These are phyloP conservation scores for Halesus radiatus DNA, from an alignment of 1,140 invertebrate species.

Conservation along the genomic window DNA sequence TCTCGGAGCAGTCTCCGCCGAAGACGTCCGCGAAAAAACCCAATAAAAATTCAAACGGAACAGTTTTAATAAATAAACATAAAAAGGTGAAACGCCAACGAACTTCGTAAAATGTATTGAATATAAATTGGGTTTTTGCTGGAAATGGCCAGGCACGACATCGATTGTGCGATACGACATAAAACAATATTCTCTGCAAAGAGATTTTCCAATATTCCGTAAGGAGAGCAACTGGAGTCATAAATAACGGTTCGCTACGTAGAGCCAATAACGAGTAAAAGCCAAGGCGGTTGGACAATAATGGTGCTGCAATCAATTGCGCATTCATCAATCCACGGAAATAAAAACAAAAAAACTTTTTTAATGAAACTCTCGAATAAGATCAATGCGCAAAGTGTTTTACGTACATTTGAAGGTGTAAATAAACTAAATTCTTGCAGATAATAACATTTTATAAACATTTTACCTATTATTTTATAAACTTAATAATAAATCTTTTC, in stretches of 20 bases:
- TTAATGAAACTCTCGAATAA: too few relatives aligned
- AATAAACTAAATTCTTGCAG: too few relatives aligned
- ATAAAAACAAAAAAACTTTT: background rate
- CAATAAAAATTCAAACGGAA: constrained; percentile 23
- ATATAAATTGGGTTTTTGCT: constrained; percentile 10
- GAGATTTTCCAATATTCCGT: constrained; percentile 24
- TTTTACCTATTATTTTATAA: too few relatives aligned
- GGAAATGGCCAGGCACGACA: constrained; percentile 15
- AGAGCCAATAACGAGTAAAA: constrained; percentile 1
- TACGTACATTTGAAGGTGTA: too few relatives aligned
- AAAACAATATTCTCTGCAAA: constrained; percentile 6
- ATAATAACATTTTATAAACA: too few relatives aligned
- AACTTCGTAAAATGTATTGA: constrained; percentile 28
- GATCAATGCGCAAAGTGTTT: background rate
- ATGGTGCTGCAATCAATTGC: constrained; percentile 16
- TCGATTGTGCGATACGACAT: background rate
- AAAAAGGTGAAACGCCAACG: constrained; percentile 5
- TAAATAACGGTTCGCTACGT: constrained; percentile 13
- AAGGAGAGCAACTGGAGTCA: constrained; percentile 22
- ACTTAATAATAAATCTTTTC: too few relatives aligned
- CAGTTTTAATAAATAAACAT: constrained; percentile 12
- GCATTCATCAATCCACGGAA: background rate
- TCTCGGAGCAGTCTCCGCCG: background rate
- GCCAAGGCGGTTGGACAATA: background rate
- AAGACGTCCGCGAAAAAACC: constrained; percentile 12